Evolutionary conservation across 2,797 vertebrate genomes (phyloP).

Genomic region (Poliocrania exsul): DNA sequence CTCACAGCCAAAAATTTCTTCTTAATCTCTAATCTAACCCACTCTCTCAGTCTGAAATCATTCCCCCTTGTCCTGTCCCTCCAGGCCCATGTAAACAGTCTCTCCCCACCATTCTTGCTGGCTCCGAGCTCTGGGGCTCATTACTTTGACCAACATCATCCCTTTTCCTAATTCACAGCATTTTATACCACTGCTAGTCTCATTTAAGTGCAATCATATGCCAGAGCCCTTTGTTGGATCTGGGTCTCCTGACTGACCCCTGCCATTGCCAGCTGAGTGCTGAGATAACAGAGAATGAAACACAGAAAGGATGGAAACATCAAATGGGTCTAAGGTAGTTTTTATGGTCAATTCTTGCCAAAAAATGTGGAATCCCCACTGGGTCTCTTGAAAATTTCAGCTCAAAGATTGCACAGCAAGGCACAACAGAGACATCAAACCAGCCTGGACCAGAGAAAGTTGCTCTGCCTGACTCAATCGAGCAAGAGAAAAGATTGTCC

Average conservation of each 20-base stretch:
- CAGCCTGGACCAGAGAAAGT: background rate
- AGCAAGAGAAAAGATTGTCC: background rate
- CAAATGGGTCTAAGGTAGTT: background rate
- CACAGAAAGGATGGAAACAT: background rate
- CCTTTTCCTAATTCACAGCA: background rate
- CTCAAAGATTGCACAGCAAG: background rate
- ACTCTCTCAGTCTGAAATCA: fast-evolving
- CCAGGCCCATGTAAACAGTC: fast-evolving
- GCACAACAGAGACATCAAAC: background rate
- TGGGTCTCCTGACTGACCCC: background rate
- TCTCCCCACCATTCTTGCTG: fast-evolving
- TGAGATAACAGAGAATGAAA: background rate
- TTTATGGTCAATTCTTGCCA: slow-evolving; percentile 8
- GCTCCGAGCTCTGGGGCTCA: background rate
- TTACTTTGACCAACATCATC: background rate
- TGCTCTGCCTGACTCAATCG: background rate
- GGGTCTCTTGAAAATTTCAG: slow-evolving; percentile 18
- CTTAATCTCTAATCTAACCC: fast-evolving
- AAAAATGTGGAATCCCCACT: background rate
- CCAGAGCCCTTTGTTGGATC: background rate
- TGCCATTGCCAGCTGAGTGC: background rate
- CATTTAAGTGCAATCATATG: background rate
- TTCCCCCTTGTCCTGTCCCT: fast-evolving
- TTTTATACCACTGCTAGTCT: background rate
- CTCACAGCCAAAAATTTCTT: fast-evolving